These are phyloP conservation scores for Tuberolachnus salignus DNA, from an alignment of 2,888 invertebrate species.

Conservation along the genomic window DNA sequence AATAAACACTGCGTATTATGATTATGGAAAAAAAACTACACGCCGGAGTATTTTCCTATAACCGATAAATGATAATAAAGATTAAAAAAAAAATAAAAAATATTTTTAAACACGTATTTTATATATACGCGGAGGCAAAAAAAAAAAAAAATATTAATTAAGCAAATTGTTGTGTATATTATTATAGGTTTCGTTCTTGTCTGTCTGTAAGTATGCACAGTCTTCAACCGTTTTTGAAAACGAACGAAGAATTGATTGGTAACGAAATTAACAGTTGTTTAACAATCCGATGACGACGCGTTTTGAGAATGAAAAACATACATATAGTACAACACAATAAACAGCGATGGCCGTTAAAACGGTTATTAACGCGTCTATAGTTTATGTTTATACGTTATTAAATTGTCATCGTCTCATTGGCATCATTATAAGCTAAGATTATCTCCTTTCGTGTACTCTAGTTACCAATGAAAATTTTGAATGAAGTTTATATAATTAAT, in stretches of 20 bases:
- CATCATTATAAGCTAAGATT: conserved; percentile 1
- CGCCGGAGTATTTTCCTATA: too few species aligned
- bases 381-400: conserved; percentile 13
- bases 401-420: neutral
- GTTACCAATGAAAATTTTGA: conserved; percentile 16
- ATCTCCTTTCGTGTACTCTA: neutral
- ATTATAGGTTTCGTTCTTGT: neutral
- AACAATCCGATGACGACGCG: neutral
- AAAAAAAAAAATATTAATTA: too few species aligned
- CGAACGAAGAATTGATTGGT: neutral
- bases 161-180: too few species aligned
- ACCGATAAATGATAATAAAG: too few species aligned
- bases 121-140: too few species aligned
- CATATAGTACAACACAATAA: neutral
- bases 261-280: conserved; percentile 1
- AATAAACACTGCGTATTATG: neutral
- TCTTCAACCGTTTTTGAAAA: neutral
- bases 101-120: too few species aligned
- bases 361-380: conserved; percentile 2
- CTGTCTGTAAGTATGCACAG: neutral
- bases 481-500: conserved; percentile 42
- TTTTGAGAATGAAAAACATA: neutral
- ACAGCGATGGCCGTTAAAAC: conserved; percentile 13
- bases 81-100: too few species aligned
- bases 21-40: too few species aligned